Evolutionary conservation across 2,113 vertebrate genomes (phyloP).

Genomic region (Phyllostomus hastatus): DNA sequence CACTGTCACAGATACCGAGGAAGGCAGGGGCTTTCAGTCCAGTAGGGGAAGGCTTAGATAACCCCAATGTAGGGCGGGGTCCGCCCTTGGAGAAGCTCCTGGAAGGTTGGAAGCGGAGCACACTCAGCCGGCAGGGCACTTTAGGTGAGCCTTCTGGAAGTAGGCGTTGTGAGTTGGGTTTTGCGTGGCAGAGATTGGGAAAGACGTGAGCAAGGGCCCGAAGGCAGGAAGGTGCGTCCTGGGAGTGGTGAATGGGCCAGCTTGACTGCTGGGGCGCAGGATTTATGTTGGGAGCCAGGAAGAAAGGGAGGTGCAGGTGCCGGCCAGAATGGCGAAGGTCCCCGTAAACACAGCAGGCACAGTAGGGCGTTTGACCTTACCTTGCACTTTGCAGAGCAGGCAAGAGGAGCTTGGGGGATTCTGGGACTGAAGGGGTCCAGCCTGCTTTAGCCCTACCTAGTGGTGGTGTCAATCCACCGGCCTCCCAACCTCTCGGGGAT

Average conservation of each 20-base stretch:
- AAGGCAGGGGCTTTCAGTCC: neutral
- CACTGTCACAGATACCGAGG: neutral
- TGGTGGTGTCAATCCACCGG: neutral
- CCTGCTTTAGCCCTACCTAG: neutral
- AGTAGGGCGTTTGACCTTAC: neutral
- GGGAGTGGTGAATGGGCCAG: constrained; percentile 64
- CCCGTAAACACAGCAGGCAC: neutral
- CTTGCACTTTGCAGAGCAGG: neutral
- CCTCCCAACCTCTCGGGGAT: neutral
- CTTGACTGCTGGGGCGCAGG: constrained; percentile 46
- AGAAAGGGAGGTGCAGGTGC: constrained; percentile 42
- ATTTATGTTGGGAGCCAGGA: constrained; percentile 18
- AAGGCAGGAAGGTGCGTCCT: constrained; percentile 33
- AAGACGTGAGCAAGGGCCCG: neutral
- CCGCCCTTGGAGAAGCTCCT: neutral
- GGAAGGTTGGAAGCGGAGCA: neutral
- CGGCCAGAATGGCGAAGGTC: neutral
- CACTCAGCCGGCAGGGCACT: neutral
- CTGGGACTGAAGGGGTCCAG: neutral
- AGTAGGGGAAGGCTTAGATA: neutral
- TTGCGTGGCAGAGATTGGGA: constrained; percentile 39
- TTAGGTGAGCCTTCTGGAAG: neutral
- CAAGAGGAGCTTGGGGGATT: neutral
- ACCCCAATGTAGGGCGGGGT: neutral
- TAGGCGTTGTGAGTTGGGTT: neutral